Evolutionary conservation across 1,140 invertebrate genomes (phyloP).

Genomic region (Chironomus striatipennis): DNA sequence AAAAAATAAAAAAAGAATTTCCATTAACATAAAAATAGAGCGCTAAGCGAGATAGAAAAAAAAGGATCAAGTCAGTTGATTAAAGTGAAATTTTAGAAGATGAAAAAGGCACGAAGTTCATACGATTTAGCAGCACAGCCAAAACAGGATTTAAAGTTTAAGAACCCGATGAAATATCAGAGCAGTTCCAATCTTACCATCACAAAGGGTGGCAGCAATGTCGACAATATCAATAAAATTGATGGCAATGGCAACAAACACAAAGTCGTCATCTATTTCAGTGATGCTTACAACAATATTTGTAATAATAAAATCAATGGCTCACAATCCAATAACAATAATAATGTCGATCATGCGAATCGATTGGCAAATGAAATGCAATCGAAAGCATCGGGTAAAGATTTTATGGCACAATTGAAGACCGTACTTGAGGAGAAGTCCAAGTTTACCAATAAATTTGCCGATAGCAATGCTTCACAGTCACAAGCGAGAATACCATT

Average conservation of each 20-base stretch:
- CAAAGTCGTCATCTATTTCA: constrained; percentile 61
- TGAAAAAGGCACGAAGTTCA: constrained; percentile 19
- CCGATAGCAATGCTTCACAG: not conserved
- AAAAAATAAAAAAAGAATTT: not conserved
- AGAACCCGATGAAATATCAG: constrained; percentile 18
- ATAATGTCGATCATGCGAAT: constrained; percentile 30
- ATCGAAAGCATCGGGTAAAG: constrained; percentile 25
- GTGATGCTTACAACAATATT: constrained; percentile 47
- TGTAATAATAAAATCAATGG: constrained; percentile 18
- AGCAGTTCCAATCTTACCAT: not conserved
- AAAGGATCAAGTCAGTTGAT: not conserved
- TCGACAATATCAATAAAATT: constrained; percentile 26
- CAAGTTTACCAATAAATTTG: constrained; percentile 18
- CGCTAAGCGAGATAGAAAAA: not conserved
- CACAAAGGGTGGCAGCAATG: not conserved
- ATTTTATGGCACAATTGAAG: constrained; percentile 25
- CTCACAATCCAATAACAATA: not conserved
- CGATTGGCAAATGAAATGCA: constrained; percentile 30
- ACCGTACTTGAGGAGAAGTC: constrained; percentile 25
- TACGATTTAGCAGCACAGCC: constrained; percentile 5
- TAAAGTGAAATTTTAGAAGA: constrained; percentile 11
- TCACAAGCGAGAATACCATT: not conserved
- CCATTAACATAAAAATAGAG: not conserved
- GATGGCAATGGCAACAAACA: constrained; percentile 41
- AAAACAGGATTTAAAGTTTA: constrained; percentile 11